Base-by-base conservation (phyloP, 2,888 invertebrate species). In the Mellilla xanthometata region DNA sequence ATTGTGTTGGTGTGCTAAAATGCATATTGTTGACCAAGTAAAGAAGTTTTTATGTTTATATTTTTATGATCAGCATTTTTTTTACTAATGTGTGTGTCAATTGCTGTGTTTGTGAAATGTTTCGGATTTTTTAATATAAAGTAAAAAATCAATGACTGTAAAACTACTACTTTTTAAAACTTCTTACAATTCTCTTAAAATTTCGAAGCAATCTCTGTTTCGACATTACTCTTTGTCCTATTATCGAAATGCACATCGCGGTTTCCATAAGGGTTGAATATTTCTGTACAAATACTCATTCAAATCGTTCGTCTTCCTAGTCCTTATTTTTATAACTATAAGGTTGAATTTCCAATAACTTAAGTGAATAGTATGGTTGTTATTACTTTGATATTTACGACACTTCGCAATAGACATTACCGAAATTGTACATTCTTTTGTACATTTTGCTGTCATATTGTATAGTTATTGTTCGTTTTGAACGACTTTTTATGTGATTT, bases 231-330 rank as follows among this genome's bases (percentile, higher is more conserved):
- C 82, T 81, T 60, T 59, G 54, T 53, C 56, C 71, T 83, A 82
- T 85, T 84, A 85, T 84, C 83, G 81, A 81, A 84, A 81, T 84
- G 84, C 82, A 81, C 82, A 84, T 81, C 83, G 79, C 69, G 80
- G 82, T 81, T 81, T 71, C 57, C 64, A 78, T 81, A 82, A 84
- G 84, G 85, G 85, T 83, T 83, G 82, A 81, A 77, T 77, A 80
- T 82, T 81, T 74, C 49, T 45, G 28, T 53, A 40, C 54, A 60
- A 62, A 58, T 66, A 22, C 23, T 40, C 56, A 54, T 7, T 5
- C 48, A 12, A 59, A 31, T 1, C 15, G 4, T 12, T 12, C 22
- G 36, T 36, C 49, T 10, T 22, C 3, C 5, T 26, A n/a, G 1
- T 12, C 22, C 54, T 62, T 69, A 63, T 2, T 0, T 0, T 8